phyloP scores from a whole-genome alignment of 2,797 vertebrate species.

The Centropyge bicolor region DNA sequence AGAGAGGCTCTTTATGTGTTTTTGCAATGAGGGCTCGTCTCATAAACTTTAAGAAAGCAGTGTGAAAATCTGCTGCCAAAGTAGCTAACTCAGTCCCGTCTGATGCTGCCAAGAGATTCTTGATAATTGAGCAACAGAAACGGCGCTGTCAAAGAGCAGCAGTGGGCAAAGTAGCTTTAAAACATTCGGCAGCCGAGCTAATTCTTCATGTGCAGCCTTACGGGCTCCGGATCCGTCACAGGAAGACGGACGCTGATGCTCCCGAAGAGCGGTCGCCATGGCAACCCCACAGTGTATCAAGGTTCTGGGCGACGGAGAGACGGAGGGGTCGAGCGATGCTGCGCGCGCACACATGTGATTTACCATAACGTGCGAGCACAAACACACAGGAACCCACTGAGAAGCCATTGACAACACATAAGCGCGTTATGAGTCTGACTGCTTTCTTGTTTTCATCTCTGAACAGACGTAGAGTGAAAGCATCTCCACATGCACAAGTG shows the following conservation, averaged over 20 bases:
- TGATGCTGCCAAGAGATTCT: constrained; percentile 22
- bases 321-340: constrained; percentile 56
- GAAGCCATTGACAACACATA: neutral
- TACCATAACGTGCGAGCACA: constrained; percentile 6
- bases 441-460: constrained; percentile 8
- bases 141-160: constrained; percentile 46
- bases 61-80: constrained; percentile 14
- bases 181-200: constrained; percentile 49
- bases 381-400: neutral
- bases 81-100: neutral
- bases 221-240: constrained; percentile 58
- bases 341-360: constrained; percentile 1
- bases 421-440: neutral
- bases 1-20: neutral
- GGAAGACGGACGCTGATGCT: constrained; percentile 73
- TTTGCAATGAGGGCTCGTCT: neutral
- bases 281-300: constrained; percentile 86
- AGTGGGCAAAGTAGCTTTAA: constrained; percentile 25
- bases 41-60: neutral
- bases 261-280: constrained; percentile 80
- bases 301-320: constrained; percentile 71
- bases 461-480: constrained; percentile 30
- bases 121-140: constrained; percentile 53
- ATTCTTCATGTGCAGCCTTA: constrained; percentile 65
- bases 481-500: constrained; percentile 2